These are phyloP conservation scores for Hesperophylax magnus DNA, from an alignment of 1,140 invertebrate species.

Conservation along the genomic window DNA sequence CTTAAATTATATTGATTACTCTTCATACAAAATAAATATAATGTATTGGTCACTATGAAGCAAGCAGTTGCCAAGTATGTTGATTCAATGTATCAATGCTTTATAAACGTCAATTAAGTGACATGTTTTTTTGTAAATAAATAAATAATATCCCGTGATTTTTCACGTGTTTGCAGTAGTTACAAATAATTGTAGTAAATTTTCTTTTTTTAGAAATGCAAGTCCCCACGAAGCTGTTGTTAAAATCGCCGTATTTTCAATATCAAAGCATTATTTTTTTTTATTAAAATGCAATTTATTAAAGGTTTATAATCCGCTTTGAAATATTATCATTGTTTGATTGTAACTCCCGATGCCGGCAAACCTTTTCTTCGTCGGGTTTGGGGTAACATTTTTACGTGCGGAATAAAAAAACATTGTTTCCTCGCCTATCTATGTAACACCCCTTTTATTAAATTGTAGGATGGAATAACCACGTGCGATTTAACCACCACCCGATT, in stretches of 20 bases:
- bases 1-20: no score
- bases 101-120: no score
- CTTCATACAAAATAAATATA: no score
- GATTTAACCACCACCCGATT: constrained; percentile 1
- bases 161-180: no score
- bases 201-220: no score
- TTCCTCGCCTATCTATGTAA: constrained; percentile 26
- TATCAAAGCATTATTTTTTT: background rate
- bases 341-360: background rate
- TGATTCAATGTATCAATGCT: no score
- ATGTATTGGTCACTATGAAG: no score
- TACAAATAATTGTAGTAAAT: no score
- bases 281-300: background rate
- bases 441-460: constrained; percentile 39
- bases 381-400: constrained; percentile 21
- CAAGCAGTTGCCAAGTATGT: no score
- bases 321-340: background rate
- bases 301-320: background rate
- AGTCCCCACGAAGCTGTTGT: background rate
- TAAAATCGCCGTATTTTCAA: no score
- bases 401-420: constrained; percentile 32
- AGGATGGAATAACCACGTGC: constrained; percentile 37
- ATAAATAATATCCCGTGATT: no score
- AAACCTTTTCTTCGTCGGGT: constrained; percentile 1
- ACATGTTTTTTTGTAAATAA: no score